phyloP scores from a whole-genome alignment of 1,140 invertebrate genomes.

The Euura saliciscinereae region DNA sequence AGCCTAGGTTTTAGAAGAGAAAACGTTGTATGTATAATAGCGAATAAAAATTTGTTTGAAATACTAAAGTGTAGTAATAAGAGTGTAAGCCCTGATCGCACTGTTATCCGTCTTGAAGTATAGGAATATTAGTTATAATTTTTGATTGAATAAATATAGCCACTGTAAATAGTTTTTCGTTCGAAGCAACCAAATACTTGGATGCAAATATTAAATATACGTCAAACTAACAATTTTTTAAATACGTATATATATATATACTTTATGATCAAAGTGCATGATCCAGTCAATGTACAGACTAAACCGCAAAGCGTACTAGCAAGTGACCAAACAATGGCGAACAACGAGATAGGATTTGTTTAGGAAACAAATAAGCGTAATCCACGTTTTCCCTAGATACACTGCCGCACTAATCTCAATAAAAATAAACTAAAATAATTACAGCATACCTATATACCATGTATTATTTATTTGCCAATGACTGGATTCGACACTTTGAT shows the following conservation, averaged over 20 bases:
- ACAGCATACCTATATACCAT: background rate
- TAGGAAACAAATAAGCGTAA: background rate
- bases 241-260: background rate
- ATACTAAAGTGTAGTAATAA: no score
- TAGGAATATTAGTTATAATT: background rate
- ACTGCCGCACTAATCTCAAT: background rate
- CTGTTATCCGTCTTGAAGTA: background rate
- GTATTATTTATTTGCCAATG: background rate
- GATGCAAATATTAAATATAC: constrained; percentile 4
- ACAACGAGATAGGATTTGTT: background rate
- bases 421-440: background rate
- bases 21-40: no score
- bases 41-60: no score
- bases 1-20: no score
- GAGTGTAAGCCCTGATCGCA: background rate
- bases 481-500: background rate
- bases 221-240: background rate
- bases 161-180: constrained; percentile 5
- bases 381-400: background rate
- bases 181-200: background rate
- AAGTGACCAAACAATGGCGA: background rate
- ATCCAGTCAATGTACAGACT: constrained; percentile 2
- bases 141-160: constrained; percentile 1
- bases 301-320: background rate
- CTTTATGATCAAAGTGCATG: background rate